Base-by-base conservation (phyloP, 2,113 vertebrate genomes). In the Channa maculata region DNA sequence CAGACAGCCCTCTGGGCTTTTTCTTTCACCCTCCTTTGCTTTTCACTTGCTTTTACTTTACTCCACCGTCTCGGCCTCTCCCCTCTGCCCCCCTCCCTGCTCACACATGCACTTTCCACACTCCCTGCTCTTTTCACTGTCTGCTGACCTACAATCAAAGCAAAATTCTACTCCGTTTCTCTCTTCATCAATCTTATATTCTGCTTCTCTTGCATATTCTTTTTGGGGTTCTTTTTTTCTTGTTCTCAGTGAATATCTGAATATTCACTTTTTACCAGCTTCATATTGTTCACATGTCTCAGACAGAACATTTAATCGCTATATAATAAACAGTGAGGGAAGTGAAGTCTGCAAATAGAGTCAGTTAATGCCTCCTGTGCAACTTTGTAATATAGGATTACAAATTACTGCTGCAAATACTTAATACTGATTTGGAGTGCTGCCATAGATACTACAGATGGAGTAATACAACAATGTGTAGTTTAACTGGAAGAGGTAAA, bases 31-130 rank as follows among this genome's bases (percentile, higher is more conserved):
- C 64, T 14, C 13, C 46, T 66, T 14, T 74, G 48, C 51, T 72
- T 59, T 78, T 63, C 44, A 73, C 55, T 71, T 75, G 50, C 71
- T 80, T 79, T 70, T 62, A 43, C 44, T 71, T 64, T 33, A 37
- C 44, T 78, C 3, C 15, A 15, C 66, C n/a, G 11, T 67, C n/a
- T 53, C 24, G 33, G 8, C 51, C 36, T 63, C 57, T 46, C 60
- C 46, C 9, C n/a, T 64, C 38, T 43, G 4, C 51, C 2, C 37
- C 33, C 14, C 48, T 39, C 61, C 38, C 38, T 73, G 62, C 67
- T 51, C 55, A 63, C 70, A 74, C 57, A 53, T 46, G 45, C 53
- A 24, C 24, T 24, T 24, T 24, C 24, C 24, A 1, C 24, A 24
- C 24, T 24, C 24, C 24, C 24, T 24, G 24, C 24, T 24, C 24